These are phyloP conservation scores for Epinephelus cyanopodus DNA, from an alignment of 2,113 vertebrate species.

Conservation along the genomic window DNA sequence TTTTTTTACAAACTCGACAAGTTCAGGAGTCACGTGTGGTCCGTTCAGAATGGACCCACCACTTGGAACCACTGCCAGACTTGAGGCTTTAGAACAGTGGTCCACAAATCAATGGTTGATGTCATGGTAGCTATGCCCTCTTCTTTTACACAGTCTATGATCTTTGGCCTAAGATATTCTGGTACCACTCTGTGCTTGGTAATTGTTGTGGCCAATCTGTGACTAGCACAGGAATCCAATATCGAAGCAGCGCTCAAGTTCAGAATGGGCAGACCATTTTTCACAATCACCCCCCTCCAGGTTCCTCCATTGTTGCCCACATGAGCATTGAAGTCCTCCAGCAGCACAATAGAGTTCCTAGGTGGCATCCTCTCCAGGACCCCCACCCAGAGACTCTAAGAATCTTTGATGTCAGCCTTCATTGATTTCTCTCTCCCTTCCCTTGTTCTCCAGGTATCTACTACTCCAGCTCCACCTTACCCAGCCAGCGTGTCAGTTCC, in stretches of 20 bases:
- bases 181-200: background rate
- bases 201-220: background rate
- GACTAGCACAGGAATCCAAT: background rate
- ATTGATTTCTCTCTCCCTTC: conserved; percentile 60
- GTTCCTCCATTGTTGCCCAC: no score
- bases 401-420: background rate
- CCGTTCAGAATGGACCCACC: no score
- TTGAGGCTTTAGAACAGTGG: no score
- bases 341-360: background rate
- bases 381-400: background rate
- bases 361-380: background rate
- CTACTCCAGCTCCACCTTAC: conserved; percentile 96
- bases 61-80: no score
- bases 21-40: no score
- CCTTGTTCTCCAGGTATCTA: conserved; percentile 83
- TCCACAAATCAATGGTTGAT: no score
- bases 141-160: background rate
- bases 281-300: no score
- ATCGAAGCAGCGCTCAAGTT: background rate
- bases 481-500: conserved; percentile 92
- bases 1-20: no score
- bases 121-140: no score
- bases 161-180: background rate
- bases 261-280: background rate
- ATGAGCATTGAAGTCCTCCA: background rate